Percentiles rank a stretch among this genome's conserved stretches.
Evolutionary conservation across 1,140 invertebrate species (phyloP).

Genomic region (Euwallacea fornicatus): DNA sequence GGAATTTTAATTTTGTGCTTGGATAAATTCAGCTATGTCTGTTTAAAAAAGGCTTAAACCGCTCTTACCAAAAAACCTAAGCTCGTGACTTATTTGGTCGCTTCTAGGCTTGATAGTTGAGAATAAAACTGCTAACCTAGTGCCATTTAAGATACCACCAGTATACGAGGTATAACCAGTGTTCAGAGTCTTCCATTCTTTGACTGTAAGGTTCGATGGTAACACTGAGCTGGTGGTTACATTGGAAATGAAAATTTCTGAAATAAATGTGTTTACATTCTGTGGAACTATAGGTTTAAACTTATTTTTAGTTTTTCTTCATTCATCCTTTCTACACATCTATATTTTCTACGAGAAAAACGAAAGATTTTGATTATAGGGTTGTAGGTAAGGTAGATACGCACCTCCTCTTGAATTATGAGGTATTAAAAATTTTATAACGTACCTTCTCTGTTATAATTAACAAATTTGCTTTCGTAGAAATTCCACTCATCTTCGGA

Average conservation of each 20-base stretch:
- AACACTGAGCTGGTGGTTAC: conserved; percentile 29
- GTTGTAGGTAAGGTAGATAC: background rate
- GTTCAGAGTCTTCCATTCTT: conserved; percentile 38
- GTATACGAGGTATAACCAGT: conserved; percentile 35
- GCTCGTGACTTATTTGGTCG: no score
- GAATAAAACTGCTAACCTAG: conserved; percentile 19
- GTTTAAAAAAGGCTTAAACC: no score
- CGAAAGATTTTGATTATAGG: background rate
- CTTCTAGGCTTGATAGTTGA: background rate
- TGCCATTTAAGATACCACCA: conserved; percentile 30
- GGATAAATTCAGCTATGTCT: no score
- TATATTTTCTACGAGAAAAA: background rate
- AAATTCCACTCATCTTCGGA: conserved; percentile 37
- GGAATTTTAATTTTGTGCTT: no score
- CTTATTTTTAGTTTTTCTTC: no score
- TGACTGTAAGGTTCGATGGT: conserved; percentile 26
- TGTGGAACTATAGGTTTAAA: background rate
- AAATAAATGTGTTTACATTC: conserved; percentile 8
- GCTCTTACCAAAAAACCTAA: no score
- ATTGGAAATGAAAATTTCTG: conserved; percentile 41
- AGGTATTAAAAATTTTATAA: conserved; percentile 9
- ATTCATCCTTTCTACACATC: no score
- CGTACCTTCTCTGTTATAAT: conserved; percentile 40
- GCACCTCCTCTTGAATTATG: background rate
- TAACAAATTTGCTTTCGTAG: conserved; percentile 31